Base-by-base conservation (phyloP, 2,113 vertebrate genomes). In the Pituophis catenifer region DNA sequence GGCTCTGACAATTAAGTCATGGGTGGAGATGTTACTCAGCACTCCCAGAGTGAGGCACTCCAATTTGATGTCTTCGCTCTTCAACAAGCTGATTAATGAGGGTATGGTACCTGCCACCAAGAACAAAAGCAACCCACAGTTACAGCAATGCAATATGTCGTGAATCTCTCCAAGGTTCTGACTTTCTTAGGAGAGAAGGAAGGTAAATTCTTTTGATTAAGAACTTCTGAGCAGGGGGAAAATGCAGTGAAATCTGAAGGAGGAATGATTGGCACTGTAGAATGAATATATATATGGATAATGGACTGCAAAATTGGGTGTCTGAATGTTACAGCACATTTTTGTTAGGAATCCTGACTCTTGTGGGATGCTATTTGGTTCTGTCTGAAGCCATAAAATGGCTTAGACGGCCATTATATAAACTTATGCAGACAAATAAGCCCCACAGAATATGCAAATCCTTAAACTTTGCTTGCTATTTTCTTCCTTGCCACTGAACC, bases 1-100 rank as follows among this genome's bases (percentile, higher is more conserved):
- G 21, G 96, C 96, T 50, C 90, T 91, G 24, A 95, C 96, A 17
- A 97, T 91, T 12, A 93, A 62, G 1, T 6, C 7, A 0, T 98
- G 96, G 52, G 93, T 96, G 8, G 98, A 97, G 92, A 98, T 96
- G 90, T 98, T 98, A 59, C 98, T 98, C 95, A 98, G 52, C 59
- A 98, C 95, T 23, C 98, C 98, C 10, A 97, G 59, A 1, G 96
- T 95, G 93, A 98, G 95, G 93, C 97, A 97, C 88, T 97, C 96
- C 86, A 98, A 86, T 85, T 95, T 94, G 91, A 96, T 94, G 89
- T 90, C 94, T 1, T 91, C n/a, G 38, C 89, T 90, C 91, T 96
- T 95, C 86, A 98, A 92, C 8, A 98, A 89, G 59, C 92, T 95
- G 92, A 98, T 93, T 94, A 98, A 94, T 21, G 97, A 95, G 52